Evolutionary conservation across 2,888 invertebrate genomes (phyloP), one percentile per base, ranked within the genome.

Genomic region (Torymus tubicola): DNA sequence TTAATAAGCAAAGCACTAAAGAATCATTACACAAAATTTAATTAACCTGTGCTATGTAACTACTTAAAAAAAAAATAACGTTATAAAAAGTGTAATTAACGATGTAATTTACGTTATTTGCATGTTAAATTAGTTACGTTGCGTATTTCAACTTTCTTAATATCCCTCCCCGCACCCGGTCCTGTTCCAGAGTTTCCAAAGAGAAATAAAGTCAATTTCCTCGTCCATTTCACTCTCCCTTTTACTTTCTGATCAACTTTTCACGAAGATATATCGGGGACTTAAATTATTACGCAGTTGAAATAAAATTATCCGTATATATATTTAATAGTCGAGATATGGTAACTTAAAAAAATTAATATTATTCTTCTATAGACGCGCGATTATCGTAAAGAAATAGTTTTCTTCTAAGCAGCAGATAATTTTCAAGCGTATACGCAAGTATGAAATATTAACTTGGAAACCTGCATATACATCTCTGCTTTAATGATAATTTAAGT

Each of bases 381-480:
- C 10, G 13, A 21, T 61, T 2, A 16, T 61, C 21, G 1, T 24
- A 16, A 21, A 61, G 16, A 61, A 21, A 61, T 5, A 5, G 31
- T 31, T 31, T 57, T 64, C 57, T 58, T 24, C 52, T 52, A 69
- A 57, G 57, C 60, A 60, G 61, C 55, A 57, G 24, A 63, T 63
- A 10, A 74, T 79, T 73, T 72, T 67, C 21, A 74, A 42, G n/a
- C 16, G 24, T 50, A 42, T 31, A 58, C 42, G 13, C 14, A 24
- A 14, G 42, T 12, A 53, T n/a, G 18, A 71, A 77, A 18, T 65
- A 53, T 78, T 71, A 78, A 78, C 78, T 81, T 81, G 81, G 81
- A 81, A 81, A 81, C 75, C 71, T 81, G 75, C 81, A 75, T 61
- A 78, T 61, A 67, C n/a, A n/a, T n/a, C n/a, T 78, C 81, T 78